Evolutionary conservation across 1,140 invertebrate species (phyloP).

Genomic region (Bilobella aurantiaca): DNA sequence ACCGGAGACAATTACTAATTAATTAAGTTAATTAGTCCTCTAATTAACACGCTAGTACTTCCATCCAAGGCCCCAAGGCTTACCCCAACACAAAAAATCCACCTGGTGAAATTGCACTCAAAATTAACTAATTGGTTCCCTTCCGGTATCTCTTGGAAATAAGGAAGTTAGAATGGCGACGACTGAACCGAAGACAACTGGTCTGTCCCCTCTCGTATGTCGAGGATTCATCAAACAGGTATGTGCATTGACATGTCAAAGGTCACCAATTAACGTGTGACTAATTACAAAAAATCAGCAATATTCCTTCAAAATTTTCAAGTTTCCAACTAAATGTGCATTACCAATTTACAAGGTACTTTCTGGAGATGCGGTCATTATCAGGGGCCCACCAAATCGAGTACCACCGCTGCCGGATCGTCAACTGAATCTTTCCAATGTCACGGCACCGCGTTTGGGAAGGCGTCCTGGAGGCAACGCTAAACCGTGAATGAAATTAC

Average conservation of each 20-base stretch:
- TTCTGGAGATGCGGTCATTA: constrained; percentile 80
- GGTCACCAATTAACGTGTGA: neutral
- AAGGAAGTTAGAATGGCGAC: neutral
- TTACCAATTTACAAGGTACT: constrained; percentile 52
- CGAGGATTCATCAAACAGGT: constrained; percentile 51
- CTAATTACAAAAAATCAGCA: neutral
- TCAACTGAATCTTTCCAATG: constrained; percentile 76
- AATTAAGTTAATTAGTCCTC: no score
- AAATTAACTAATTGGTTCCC: neutral
- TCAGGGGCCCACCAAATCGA: constrained; percentile 61
- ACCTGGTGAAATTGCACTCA: no score
- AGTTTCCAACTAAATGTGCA: neutral
- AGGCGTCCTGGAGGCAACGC: constrained; percentile 48
- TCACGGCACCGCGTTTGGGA: constrained; percentile 83
- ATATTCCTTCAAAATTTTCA: neutral
- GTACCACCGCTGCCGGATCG: constrained; percentile 78
- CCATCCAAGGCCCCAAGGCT: no score
- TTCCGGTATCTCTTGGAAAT: neutral
- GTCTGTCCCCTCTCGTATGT: neutral
- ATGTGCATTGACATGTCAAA: constrained; percentile 28
- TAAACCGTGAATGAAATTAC: constrained; percentile 44
- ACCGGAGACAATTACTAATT: no score
- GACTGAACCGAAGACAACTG: neutral
- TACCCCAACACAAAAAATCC: no score
- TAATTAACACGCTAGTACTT: no score